Evolutionary conservation across 1,140 invertebrate species (phyloP), one percentile per base, ranked within the genome.

Genomic region (Diabrotica undecimpunctata): DNA sequence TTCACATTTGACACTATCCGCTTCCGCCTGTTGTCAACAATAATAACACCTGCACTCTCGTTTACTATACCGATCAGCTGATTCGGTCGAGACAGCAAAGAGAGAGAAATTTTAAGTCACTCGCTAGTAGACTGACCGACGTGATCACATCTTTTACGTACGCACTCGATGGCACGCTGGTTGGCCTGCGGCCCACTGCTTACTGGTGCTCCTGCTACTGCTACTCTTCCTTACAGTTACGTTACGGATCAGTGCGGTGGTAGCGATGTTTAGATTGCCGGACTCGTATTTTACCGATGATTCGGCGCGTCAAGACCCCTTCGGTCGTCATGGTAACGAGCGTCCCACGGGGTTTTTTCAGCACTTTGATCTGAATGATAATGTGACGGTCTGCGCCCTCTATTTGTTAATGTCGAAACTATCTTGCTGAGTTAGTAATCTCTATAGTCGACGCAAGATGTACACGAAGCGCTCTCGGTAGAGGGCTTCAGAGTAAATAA

Each of bases 291-390:
- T 61, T 57, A 66, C 68, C 65, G 63, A 72, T 71, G 71, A 72
- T 71, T 72, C 71, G 72, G 72, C 72, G 72, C 72, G 71, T 69
- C 68, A 63, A 58, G 56, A 68, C 72, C 72, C 72, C 65, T 64
- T 36, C 62, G 25, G 71, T 74, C 64, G 66, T 61, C 60, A 70
- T 71, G 66, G 54, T 62, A 56, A 74, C 69, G 66, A 12, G 67
- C 65, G 69, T 72, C 72, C 72, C 65, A 71, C 59, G 65, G 61
- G 65, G 62, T 55, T 14, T 59, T 14, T 59, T 38, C 37, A 25
- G 5, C 14, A 25, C n/a, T 13, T 7, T n/a, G 54, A 55, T 25
- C 10, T 55, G 54, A 55, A 12, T 55, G n/a, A 13, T 25, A 35
- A 8, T 11, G 25, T 25, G 25, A 25, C 25, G 25, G 25, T 4